These are phyloP conservation scores for Coendou prehensilis DNA, from an alignment of 2,797 vertebrate species.

Conservation along the genomic window DNA sequence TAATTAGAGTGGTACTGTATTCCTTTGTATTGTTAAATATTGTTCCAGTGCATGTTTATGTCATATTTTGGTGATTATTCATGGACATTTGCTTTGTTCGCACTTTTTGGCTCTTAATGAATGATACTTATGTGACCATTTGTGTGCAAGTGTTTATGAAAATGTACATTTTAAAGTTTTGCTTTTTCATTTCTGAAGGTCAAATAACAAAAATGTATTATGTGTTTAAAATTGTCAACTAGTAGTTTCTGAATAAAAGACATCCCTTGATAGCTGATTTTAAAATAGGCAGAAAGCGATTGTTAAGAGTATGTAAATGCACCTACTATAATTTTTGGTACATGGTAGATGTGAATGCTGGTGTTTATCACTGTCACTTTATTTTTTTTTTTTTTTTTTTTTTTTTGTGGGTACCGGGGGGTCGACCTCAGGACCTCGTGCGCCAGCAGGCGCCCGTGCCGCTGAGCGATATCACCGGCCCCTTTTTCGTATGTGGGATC, in stretches of 20 bases:
- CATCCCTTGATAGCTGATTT: not conserved
- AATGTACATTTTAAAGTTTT: not conserved
- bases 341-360: not conserved
- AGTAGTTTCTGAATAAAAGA: not conserved
- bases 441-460: too few species aligned
- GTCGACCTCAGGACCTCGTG: too few species aligned
- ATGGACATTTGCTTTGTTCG: conserved; percentile 34
- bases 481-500: too few species aligned
- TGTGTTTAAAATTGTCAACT: not conserved
- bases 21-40: conserved; percentile 25
- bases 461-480: too few species aligned
- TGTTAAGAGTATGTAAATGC: conserved; percentile 1
- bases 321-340: not conserved
- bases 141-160: conserved; percentile 26
- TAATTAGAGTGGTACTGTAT: not conserved
- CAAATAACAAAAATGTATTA: conserved; percentile 25
- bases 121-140: not conserved
- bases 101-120: not conserved
- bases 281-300: not conserved
- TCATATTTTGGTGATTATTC: not conserved
- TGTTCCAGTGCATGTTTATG: not conserved
- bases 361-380: not conserved
- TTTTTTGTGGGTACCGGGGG: too few species aligned
- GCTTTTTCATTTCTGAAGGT: not conserved
- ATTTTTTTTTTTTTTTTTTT: too few species aligned